Evolutionary conservation across 2,888 invertebrate genomes (phyloP).

Genomic region (Gerris lacustris): DNA sequence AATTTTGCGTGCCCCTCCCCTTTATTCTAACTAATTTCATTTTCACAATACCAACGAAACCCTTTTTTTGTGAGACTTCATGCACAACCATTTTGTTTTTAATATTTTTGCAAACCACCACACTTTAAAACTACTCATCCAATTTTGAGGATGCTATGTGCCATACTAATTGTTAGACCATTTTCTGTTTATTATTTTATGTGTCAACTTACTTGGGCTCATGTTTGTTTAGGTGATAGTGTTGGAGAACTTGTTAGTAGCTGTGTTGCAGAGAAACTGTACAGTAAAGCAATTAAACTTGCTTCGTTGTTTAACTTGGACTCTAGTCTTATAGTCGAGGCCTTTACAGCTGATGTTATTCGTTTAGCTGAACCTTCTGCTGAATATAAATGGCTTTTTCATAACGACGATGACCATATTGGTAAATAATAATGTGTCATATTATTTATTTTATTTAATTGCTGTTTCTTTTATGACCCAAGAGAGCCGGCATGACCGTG

Average conservation of each 20-base stretch:
- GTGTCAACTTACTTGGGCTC: too few species aligned
- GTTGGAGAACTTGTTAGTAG: background rate
- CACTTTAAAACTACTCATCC: too few species aligned
- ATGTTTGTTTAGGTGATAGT: background rate
- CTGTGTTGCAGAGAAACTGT: slow-evolving; percentile 29
- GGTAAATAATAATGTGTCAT: slow-evolving; percentile 31
- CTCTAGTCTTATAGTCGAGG: slow-evolving; percentile 2
- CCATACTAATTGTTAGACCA: too few species aligned
- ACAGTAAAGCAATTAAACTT: slow-evolving; percentile 10
- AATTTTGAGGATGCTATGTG: too few species aligned
- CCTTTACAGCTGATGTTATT: background rate
- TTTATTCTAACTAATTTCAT: too few species aligned
- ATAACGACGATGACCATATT: slow-evolving; percentile 11
- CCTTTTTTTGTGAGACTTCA: too few species aligned
- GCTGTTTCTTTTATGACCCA: slow-evolving; percentile 8
- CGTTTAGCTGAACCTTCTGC: background rate
- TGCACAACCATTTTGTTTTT: too few species aligned
- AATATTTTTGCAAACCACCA: too few species aligned
- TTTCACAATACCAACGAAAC: too few species aligned
- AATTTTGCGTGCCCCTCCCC: too few species aligned
- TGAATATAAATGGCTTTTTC: slow-evolving; percentile 8
- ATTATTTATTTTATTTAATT: slow-evolving; percentile 10
- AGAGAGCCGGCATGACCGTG: too few species aligned
- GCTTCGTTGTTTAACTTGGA: slow-evolving; percentile 2
- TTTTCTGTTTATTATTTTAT: too few species aligned